These are phyloP conservation scores for Lissocephala sabroskyi DNA, from an alignment of 2,888 invertebrate species.

Conservation along the genomic window DNA sequence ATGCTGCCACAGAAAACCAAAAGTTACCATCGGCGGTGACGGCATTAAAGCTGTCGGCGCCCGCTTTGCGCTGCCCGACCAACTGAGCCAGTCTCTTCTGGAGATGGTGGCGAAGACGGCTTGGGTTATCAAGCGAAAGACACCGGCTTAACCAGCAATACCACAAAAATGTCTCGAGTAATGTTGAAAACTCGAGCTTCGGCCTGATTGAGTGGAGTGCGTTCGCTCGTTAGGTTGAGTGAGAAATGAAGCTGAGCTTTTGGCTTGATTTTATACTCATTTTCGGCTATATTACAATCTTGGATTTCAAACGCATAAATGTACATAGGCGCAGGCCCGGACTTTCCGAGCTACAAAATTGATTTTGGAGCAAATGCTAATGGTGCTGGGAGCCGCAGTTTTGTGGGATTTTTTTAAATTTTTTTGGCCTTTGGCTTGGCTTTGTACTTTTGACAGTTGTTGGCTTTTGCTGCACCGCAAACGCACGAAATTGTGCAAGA, in stretches of 20 bases:
- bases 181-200: too few species aligned
- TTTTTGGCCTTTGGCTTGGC: conserved; percentile 38
- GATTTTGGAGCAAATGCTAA: too few species aligned
- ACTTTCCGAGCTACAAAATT: too few species aligned
- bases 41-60: conserved; percentile 2
- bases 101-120: not conserved
- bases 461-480: conserved; percentile 30
- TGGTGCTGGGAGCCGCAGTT: too few species aligned
- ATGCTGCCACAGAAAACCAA: conserved; percentile 65
- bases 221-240: too few species aligned
- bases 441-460: conserved; percentile 46
- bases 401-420: too few species aligned
- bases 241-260: too few species aligned
- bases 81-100: not conserved
- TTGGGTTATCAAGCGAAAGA: conserved; percentile 10
- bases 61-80: conserved; percentile 18
- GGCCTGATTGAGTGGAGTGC: too few species aligned
- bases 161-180: conserved; percentile 29
- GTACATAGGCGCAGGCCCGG: too few species aligned
- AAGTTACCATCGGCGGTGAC: conserved; percentile 12
- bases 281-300: too few species aligned
- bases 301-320: too few species aligned
- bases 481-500: conserved; percentile 45
- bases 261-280: not conserved
- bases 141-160: not conserved